Conservation (phyloP, 2,113 vertebrate species). For the Phalacrocorax aristotelis region DNA sequence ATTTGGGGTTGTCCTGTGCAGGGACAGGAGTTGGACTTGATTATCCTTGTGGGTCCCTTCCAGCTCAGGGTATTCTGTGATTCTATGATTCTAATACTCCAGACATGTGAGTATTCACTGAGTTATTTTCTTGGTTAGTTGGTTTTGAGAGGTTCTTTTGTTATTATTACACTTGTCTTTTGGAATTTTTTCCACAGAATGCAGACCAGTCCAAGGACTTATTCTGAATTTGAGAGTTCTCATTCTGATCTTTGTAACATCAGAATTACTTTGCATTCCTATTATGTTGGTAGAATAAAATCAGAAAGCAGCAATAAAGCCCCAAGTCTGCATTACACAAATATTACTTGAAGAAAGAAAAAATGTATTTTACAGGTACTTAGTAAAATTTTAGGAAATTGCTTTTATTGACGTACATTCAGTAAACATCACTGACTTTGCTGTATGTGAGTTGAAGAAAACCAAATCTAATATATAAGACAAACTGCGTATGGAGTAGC, state of each 20-base stretch:
- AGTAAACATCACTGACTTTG: background rate
- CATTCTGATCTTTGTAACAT: background rate
- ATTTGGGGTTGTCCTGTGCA: too few relatives aligned
- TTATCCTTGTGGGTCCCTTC: too few relatives aligned
- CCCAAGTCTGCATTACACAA: background rate
- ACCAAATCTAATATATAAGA: background rate
- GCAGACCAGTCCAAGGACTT: background rate
- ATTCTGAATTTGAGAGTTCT: background rate
- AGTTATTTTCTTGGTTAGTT: background rate
- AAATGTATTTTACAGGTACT: background rate
- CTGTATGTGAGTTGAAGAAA: background rate
- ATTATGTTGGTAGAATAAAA: background rate
- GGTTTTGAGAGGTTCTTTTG: background rate
- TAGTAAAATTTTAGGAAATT: background rate
- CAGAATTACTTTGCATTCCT: background rate
- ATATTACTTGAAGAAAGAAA: background rate
- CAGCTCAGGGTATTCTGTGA: too few relatives aligned
- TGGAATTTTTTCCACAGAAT: background rate
- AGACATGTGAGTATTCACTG: background rate
- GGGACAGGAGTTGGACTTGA: too few relatives aligned
- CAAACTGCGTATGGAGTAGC: background rate
- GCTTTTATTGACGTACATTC: background rate
- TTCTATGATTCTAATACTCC: background rate
- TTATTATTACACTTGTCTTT: background rate
- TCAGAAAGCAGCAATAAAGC: background rate